Percentiles rank a stretch among this genome's conserved stretches.
phyloP scores from a whole-genome alignment of 2,797 vertebrate species.

The Lacerta agilis region DNA sequence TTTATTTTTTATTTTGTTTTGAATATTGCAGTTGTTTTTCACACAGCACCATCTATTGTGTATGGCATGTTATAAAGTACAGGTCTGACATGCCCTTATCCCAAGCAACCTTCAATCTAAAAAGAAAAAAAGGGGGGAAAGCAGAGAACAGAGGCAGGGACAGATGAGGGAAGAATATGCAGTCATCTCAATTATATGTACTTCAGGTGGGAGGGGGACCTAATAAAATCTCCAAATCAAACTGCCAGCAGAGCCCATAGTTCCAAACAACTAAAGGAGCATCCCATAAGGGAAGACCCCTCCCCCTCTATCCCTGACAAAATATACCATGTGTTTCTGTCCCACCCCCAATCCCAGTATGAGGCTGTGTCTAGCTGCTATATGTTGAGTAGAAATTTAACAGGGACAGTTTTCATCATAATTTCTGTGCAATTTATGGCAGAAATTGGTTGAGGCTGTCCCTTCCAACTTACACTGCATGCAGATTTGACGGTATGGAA shows the following conservation, averaged over 20 bases:
- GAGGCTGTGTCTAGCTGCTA: too few relatives aligned
- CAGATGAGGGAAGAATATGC: not conserved
- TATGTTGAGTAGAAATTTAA: not conserved
- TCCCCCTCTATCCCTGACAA: not conserved
- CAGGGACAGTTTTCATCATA: not conserved
- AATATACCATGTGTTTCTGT: too few relatives aligned
- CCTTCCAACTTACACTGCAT: not conserved
- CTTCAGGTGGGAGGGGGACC: not conserved
- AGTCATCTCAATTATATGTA: not conserved
- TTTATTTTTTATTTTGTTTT: too few relatives aligned
- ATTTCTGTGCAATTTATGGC: not conserved
- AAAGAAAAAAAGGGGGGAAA: not conserved
- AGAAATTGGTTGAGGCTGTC: not conserved
- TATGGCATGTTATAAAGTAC: not conserved
- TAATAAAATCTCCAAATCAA: not conserved
- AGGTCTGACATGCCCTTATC: not conserved
- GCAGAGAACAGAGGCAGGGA: not conserved
- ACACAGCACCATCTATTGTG: not conserved
- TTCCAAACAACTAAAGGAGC: not conserved
- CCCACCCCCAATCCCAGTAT: not conserved
- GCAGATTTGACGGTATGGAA: not conserved
- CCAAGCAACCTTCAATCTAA: not conserved
- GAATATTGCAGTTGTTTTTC: not conserved
- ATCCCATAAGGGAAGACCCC: not conserved
- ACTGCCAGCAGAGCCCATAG: not conserved